Base-by-base conservation (phyloP, 2,113 vertebrate species). In the Ranitomeya imitator region DNA sequence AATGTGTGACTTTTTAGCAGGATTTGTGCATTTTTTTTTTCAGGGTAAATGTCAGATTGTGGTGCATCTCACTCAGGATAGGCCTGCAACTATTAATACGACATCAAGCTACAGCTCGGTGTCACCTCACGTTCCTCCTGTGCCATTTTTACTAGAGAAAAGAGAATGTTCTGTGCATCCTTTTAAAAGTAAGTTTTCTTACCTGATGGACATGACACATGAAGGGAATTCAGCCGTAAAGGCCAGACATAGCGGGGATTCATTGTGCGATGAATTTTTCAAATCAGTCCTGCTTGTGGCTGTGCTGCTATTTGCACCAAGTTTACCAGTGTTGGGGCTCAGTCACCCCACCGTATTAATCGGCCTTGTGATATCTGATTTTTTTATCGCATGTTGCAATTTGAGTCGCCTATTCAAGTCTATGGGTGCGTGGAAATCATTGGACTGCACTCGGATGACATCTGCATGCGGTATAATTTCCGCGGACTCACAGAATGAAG, bases 31-130 rank as follows among this genome's bases (percentile, higher is more conserved):
- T 59, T 69, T 85, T 31, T 31, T 31, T 83, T 87, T 77, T 9
- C 55, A 91, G 91, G 89, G 90, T n/a, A 37, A 6, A 19, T 92
- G 91, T 86, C 19, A 7, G 23, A 85, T 91, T 76, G 78, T 88
- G 74, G 86, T 87, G 65, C 77, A 90, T 51, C 13, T 93, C 12
- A 89, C 74, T 57, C 76, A 73, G 71, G 51, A 88, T 11, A 85
- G 79, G 87, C 81, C 71, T 26, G 16, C 19, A 51, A 11, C 60
- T 54, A 82, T 69, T 51, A 61, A 37, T 23, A 31, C 37, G 21
- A 79, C 45, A 13, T 79, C 76, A 74, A 85, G 78, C 69, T 90
- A 79, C 16, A 65, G 21, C 51, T 14, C 5, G 54, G 6, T 78
- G 63, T 31, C 57, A 19, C 78, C 83, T 21, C 67, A 19, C 51